Evolutionary conservation across 2,888 invertebrate genomes (phyloP).

Genomic region (Rapana venosa): DNA sequence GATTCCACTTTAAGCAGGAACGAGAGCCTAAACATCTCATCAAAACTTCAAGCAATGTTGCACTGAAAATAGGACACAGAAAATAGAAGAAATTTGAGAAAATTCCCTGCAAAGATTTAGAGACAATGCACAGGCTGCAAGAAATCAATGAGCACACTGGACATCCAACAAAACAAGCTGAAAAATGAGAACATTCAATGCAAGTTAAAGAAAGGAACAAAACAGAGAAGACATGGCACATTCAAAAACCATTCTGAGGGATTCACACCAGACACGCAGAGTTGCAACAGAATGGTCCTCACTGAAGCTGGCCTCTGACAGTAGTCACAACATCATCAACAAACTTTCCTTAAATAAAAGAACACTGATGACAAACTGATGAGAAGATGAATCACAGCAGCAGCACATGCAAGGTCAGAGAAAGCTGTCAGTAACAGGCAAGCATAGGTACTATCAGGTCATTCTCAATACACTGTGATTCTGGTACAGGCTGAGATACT

Average conservation of each 20-base stretch:
- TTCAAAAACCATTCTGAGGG: no score
- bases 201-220: not conserved
- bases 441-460: not conserved
- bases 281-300: no score
- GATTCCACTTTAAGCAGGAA: no score
- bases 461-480: not conserved
- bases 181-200: not conserved
- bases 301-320: no score
- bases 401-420: conserved; percentile 16
- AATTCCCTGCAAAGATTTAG: not conserved
- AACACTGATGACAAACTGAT: not conserved
- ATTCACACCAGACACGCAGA: no score
- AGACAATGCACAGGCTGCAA: not conserved
- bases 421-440: conserved; percentile 14
- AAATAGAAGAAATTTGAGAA: not conserved
- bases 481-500: not conserved
- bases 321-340: not conserved
- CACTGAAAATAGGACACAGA: not conserved
- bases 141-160: not conserved
- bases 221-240: no score
- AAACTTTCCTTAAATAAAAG: not conserved
- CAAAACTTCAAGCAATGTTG: not conserved
- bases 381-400: not conserved
- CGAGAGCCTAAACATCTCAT: not conserved
- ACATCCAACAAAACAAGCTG: not conserved